Evolutionary conservation across 2,888 invertebrate genomes (phyloP), one percentile per base, ranked within the genome.

Genomic region (Eristalinus sepulchralis): DNA sequence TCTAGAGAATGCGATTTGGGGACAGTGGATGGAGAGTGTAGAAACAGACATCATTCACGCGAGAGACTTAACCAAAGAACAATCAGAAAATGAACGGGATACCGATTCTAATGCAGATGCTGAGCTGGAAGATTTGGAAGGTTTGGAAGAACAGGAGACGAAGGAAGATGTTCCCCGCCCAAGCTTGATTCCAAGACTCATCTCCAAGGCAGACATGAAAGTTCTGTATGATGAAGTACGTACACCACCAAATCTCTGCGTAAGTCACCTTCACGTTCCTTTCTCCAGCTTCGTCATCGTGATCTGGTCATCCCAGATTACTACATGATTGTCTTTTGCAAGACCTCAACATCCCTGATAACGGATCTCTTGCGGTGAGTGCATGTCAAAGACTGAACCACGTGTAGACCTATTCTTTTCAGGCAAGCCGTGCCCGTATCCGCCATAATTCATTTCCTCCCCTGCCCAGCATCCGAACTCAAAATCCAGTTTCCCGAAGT

Each of bases 381-480:
- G 1, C 47, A 47, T 6, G 8, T 47, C 1, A 27, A 27, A 5
- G 27, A 27, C 2, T 3, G 17, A 47, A 1, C 6, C 47, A 8
- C 2, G 8, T 17, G n/a, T 6, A 39, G 6, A 5, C 17, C 17
- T 8, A 8, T 6, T 17, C 17, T 47, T 47, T 47, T 8, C 47
- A 47, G 47, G 4, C 47, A 17, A n/a, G 47, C 17, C 17, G 6
- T 47, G 8, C 6, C 47, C 17, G 1, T 47, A 8, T n/a, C 47
- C 1, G 91, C 90, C 0, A 88, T 92, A 31, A 83, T 91, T 22
- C 90, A 91, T 79, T 92, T 91, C 67, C 60, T 91, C 22, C 91
- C 91, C 17, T 88, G 90, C 27, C 89, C 90, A 4, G 89, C 89
- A 1, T 77, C 89, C 8, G 77, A 87, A 34, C 80, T 89, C 11